Evolutionary conservation across 2,888 invertebrate species (phyloP).

Genomic region (Eilema caniola): DNA sequence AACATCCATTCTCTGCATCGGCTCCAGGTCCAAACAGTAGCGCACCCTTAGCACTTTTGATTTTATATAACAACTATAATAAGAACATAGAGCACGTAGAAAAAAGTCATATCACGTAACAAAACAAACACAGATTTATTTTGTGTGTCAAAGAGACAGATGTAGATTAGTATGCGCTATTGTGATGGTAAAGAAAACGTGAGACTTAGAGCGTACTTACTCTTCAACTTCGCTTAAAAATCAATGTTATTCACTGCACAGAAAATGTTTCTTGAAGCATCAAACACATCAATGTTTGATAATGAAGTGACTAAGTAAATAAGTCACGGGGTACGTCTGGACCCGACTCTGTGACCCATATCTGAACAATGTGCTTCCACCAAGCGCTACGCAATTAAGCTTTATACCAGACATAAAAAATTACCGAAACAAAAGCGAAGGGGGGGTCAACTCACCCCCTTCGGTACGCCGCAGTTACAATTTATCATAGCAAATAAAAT

Average conservation of each 20-base stretch:
- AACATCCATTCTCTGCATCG: no score
- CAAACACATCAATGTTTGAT: conserved; percentile 42
- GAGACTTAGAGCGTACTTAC: background rate
- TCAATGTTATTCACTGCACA: background rate
- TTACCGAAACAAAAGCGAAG: conserved; percentile 85
- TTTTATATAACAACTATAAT: background rate
- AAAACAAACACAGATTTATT: background rate
- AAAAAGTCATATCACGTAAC: background rate
- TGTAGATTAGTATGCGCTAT: background rate
- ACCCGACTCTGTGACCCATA: conserved; percentile 77
- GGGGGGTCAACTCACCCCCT: conserved; percentile 59
- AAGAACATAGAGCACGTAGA: background rate
- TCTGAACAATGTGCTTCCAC: conserved; percentile 81
- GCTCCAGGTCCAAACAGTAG: no score
- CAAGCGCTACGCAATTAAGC: conserved; percentile 83
- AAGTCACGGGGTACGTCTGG: conserved; percentile 71
- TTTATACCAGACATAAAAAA: conserved; percentile 85
- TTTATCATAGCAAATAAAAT: conserved; percentile 87
- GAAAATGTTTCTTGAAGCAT: conserved; percentile 21
- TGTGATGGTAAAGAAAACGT: background rate
- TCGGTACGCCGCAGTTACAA: conserved; percentile 77
- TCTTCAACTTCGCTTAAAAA: background rate
- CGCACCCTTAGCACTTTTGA: no score
- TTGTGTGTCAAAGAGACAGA: background rate
- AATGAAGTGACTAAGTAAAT: conserved; percentile 67